These are phyloP conservation scores for Lycodopsis pacificus DNA, from an alignment of 2,797 vertebrate genomes.

Conservation along the genomic window DNA sequence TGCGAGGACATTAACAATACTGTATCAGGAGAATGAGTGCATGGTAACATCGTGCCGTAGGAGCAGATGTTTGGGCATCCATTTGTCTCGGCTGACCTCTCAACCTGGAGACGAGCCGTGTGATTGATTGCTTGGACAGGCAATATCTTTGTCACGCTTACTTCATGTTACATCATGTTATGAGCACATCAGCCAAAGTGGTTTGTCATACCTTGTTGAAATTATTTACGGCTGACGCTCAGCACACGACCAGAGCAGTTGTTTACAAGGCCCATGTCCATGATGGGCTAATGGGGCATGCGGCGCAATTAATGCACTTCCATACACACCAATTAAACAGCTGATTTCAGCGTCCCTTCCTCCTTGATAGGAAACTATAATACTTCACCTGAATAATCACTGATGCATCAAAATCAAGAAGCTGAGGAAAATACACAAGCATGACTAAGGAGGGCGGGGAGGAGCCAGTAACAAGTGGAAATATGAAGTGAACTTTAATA, in stretches of 20 bases:
- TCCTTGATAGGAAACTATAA: background rate
- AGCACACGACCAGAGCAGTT: slow-evolving; percentile 2
- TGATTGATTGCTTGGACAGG: background rate
- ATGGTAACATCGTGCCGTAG: background rate
- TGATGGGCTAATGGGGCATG: slow-evolving; percentile 17
- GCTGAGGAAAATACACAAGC: too few relatives aligned
- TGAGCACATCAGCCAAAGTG: background rate
- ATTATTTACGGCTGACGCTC: background rate
- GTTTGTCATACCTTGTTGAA: background rate
- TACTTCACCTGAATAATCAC: too few relatives aligned
- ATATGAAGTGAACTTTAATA: too few relatives aligned
- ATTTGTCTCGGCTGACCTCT: background rate
- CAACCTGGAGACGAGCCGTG: background rate
- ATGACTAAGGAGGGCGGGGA: too few relatives aligned
- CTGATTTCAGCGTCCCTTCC: background rate
- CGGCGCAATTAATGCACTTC: slow-evolving; percentile 5
- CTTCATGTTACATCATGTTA: background rate
- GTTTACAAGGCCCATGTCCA: slow-evolving; percentile 7
- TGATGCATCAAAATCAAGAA: too few relatives aligned
- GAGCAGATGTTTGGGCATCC: slow-evolving; percentile 1
- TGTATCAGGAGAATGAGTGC: background rate
- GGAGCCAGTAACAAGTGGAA: too few relatives aligned
- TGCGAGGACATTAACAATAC: background rate
- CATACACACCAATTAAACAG: slow-evolving; percentile 4
- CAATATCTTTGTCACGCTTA: slow-evolving; percentile 3